A percentile compares a stretch with the other conserved stretches of the same genome.
phyloP scores from a whole-genome alignment of 1,140 invertebrate genomes.

The Tribolium castaneum region DNA sequence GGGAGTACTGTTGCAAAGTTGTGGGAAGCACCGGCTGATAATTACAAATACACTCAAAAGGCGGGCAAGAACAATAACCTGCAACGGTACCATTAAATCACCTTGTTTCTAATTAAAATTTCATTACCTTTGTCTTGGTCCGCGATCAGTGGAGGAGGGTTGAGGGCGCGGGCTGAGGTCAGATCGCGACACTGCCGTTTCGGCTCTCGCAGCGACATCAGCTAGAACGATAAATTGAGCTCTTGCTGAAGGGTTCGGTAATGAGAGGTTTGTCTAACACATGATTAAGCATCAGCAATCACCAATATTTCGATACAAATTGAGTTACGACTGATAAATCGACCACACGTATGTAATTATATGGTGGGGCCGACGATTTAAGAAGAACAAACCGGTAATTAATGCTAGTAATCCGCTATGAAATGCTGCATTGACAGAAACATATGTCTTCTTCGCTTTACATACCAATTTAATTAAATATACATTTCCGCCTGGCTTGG shows the following conservation, averaged over 20 bases:
- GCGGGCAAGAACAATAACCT: slow-evolving; percentile 75
- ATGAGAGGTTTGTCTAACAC: slow-evolving; percentile 46
- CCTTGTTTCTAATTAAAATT: slow-evolving; percentile 3
- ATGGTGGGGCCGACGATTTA: slow-evolving; percentile 31
- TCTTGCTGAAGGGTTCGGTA: slow-evolving; percentile 32
- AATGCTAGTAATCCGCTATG: slow-evolving; percentile 35
- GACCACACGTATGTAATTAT: slow-evolving; percentile 49
- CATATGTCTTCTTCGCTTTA: slow-evolving; percentile 41
- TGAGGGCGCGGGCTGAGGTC: slow-evolving; percentile 59
- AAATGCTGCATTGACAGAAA: slow-evolving; percentile 39
- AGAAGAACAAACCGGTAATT: slow-evolving; percentile 36
- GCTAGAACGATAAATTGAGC: slow-evolving; percentile 62
- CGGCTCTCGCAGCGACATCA: slow-evolving; percentile 68
- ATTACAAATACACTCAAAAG: slow-evolving; percentile 73
- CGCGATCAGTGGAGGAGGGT: slow-evolving; percentile 68
- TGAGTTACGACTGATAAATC: slow-evolving; percentile 44
- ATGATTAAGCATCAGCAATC: slow-evolving; percentile 48
- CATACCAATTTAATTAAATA: slow-evolving; percentile 38
- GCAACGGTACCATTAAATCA: slow-evolving; percentile 49
- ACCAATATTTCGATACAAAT: slow-evolving; percentile 48
- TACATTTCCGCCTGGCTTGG: slow-evolving; percentile 8
- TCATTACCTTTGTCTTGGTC: slow-evolving; percentile 68
- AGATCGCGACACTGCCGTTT: slow-evolving; percentile 64
- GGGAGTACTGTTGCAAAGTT: slow-evolving; percentile 56
- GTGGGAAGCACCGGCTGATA: slow-evolving; percentile 60